Evolutionary conservation across 2,888 invertebrate genomes (phyloP), one percentile per base, ranked within the genome.

Genomic region (Drosophila algonquin): DNA sequence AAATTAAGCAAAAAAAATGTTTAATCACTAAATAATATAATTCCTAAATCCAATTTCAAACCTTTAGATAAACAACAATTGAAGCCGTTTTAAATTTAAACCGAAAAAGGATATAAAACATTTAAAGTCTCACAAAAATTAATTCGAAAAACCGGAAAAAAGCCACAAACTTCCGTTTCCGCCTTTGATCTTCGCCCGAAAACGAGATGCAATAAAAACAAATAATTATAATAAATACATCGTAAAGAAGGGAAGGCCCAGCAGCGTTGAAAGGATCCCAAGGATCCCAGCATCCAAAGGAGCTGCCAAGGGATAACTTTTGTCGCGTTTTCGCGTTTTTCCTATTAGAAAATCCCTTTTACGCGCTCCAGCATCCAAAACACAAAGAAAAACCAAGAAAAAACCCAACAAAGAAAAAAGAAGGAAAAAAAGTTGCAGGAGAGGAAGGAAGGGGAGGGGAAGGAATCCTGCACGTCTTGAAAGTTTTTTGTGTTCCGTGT

Each of bases 281-380:
- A 5, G 40, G 40, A 14, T 40, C 7, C n/a, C n/a, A 1, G 40
- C 6, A 7, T 40, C 40, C 14, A 7, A 14, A 40, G 14, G 35
- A 40, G 35, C 35, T 6, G 14, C 35, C 7, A 8, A 73, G 50
- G 61, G 58, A 58, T 59, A 79, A 80, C 75, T 83, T 80, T 80
- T 58, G 53, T 53, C 68, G 69, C 71, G 63, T 56, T 52, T 56
- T 35, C 35, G 35, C 69, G 69, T 64, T 58, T 72, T 72, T 78
- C 67, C 58, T 82, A 79, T 71, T 76, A 63, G 63, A 82, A 82
- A 88, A 83, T 80, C 73, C 76, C 58, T 80, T 85, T 77, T 75
- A 79, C 78, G 75, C 68, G 72, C 61, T 63, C 40, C 59, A 67
- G 79, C 55, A 55, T 63, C 57, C 57, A 45, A 54, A 45, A 54